Conservation (phyloP, 2,797 vertebrate species). For the Sibirionetta formosa region DNA sequence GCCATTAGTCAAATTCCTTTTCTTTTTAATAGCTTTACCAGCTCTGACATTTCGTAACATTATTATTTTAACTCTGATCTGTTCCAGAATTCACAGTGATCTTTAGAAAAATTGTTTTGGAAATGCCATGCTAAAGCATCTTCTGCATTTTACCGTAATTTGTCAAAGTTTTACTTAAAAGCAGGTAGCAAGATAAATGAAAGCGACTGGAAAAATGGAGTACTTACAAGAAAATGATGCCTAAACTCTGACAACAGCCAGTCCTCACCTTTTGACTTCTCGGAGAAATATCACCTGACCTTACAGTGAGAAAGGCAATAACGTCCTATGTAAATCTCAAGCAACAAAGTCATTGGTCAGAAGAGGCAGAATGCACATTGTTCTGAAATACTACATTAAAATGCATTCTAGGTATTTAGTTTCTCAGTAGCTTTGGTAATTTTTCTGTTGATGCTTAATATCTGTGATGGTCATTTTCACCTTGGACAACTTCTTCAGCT, state of each 20-base stretch:
- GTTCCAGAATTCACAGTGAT: constrained; percentile 6
- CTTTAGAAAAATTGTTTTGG: constrained; percentile 25
- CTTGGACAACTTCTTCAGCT: not conserved
- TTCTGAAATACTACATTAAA: not conserved
- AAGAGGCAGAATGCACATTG: not conserved
- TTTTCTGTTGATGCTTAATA: not conserved
- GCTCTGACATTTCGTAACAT: constrained; percentile 32
- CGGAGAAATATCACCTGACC: not conserved
- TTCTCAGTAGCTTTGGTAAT: not conserved
- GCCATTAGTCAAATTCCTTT: constrained; percentile 17
- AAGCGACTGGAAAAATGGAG: constrained; percentile 5
- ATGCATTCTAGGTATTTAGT: not conserved
- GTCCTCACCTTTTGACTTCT: not conserved
- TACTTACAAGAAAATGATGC: constrained; percentile 16
- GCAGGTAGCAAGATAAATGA: constrained; percentile 23
- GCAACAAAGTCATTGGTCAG: not conserved
- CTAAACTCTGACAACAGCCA: constrained; percentile 26
- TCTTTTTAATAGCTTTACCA: not conserved
- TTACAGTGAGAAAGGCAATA: not conserved
- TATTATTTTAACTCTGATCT: constrained; percentile 20
- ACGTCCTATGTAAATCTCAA: not conserved
- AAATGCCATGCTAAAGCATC: constrained; percentile 9
- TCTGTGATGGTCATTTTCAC: not conserved
- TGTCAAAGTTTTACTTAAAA: constrained; percentile 43
- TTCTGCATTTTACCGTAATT: not conserved